Base-by-base conservation (phyloP, 2,113 vertebrate species). In the Callionymus lyra region DNA sequence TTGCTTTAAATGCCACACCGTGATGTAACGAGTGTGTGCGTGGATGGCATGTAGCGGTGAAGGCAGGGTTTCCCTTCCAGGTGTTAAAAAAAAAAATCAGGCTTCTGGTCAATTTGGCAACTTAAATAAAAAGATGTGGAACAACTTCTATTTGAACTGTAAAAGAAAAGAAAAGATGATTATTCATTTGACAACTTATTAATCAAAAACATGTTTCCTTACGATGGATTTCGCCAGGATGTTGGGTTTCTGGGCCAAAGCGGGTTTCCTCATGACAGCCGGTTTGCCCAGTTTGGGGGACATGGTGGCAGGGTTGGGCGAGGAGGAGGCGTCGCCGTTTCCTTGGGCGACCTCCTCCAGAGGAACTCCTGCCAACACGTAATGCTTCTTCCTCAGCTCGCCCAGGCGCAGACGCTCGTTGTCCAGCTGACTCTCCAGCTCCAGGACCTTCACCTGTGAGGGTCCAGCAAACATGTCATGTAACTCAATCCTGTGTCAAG, bases 361-460 rank as follows among this genome's bases (percentile, higher is more conserved):
- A 6, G 84, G 75, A 33, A 78, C 63, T 0, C 91, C 92, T 0
- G 88, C 91, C 73, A 98, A 49, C 0, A 50, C 78, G 0, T 99
- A 99, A 70, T 99, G 95, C 66, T 91, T 90, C 80, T 87, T 92
- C 52, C 95, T 82, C 42, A 98, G 83, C 60, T 92, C 93, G 0
- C 95, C 93, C 6, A 99, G 80, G 9, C 88, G 90, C 34, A 91
- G 53, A 0, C 92, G 86, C 77, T 98, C 94, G 0, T 84, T 88
- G 44, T 87, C 91, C 79, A 99, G 72, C 0, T 74, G 74, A 56
- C 76, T 87, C 74, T 99, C 94, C 66, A 98, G 73, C 68, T 99
- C 94, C 52, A 98, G 76, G 27, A 98, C 89, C 45, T 92, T 95
- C 60, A 99, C 95, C 95, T 99, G 80, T 1, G 38, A 14, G 18